phyloP scores from a whole-genome alignment of 2,797 vertebrate genomes.

The Cyprinella venusta region DNA sequence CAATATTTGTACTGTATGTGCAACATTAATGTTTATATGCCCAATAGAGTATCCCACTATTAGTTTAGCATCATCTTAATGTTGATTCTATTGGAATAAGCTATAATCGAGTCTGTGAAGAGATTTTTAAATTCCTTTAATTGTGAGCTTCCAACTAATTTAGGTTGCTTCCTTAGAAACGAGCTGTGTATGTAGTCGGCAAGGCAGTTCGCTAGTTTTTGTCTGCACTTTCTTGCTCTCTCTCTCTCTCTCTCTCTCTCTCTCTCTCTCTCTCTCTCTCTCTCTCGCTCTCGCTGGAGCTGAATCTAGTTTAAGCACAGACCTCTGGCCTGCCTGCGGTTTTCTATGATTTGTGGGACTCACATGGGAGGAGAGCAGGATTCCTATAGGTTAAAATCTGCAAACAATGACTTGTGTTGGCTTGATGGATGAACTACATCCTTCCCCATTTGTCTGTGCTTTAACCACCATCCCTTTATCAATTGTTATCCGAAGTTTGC shows the following conservation, averaged over 20 bases:
- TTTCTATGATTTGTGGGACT: constrained; percentile 80
- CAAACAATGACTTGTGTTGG: constrained; percentile 78
- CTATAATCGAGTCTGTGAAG: background rate
- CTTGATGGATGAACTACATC: constrained; percentile 79
- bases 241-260: constrained; percentile 4
- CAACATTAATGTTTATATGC: background rate
- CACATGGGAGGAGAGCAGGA: constrained; percentile 73
- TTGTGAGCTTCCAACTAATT: background rate
- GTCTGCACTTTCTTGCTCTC: background rate
- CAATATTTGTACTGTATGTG: background rate
- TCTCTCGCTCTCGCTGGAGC: constrained; percentile 34
- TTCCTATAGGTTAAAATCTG: constrained; percentile 84
- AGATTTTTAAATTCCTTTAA: background rate
- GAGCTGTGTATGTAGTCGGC: background rate
- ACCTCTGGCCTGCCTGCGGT: constrained; percentile 61
- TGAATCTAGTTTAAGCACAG: constrained; percentile 43
- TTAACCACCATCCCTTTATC: constrained; percentile 79
- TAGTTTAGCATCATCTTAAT: background rate
- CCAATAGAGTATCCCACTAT: background rate
- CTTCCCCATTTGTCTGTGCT: constrained; percentile 83
- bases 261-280: background rate
- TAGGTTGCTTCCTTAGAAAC: background rate
- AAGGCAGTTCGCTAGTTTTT: background rate
- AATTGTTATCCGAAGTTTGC: constrained; percentile 83
- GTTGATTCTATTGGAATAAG: background rate